Percentiles rank a stretch among this genome's conserved stretches.
Evolutionary conservation across 2,797 vertebrate genomes (phyloP).

Genomic region (Melanotaenia trifasciata): DNA sequence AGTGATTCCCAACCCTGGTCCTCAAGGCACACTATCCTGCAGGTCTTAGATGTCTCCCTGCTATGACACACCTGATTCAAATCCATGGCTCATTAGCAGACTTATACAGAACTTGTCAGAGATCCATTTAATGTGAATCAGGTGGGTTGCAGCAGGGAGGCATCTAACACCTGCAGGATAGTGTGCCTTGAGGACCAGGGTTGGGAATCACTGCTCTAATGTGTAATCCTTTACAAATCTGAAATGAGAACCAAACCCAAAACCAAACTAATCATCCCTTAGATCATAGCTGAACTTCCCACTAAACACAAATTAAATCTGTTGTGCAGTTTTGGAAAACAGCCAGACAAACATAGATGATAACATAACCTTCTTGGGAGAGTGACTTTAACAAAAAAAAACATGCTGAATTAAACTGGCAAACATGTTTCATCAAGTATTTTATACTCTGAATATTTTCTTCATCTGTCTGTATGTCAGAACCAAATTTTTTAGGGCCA

Average conservation of each 20-base stretch:
- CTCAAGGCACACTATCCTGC: no score
- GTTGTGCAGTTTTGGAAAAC: conserved; percentile 13
- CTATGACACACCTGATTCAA: no score
- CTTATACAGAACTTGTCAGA: no score
- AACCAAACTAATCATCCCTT: conserved; percentile 3
- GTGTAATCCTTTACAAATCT: conserved; percentile 4
- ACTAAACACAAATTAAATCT: conserved; percentile 25
- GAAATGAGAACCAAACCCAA: conserved; percentile 9
- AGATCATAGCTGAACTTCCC: background rate
- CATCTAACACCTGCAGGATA: no score
- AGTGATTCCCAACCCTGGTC: no score
- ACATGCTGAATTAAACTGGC: conserved; percentile 33
- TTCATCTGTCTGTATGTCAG: conserved; percentile 50
- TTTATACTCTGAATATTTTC: conserved; percentile 40
- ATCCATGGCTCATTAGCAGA: no score
- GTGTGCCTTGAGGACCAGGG: no score
- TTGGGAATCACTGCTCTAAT: background rate
- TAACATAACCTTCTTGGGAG: conserved; percentile 15
- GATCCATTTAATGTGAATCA: no score
- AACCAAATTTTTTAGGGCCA: conserved; percentile 64
- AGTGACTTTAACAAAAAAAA: conserved; percentile 18
- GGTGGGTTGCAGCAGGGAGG: no score
- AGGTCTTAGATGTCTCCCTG: no score
- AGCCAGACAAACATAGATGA: background rate
- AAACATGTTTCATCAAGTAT: conserved; percentile 32